Evolutionary conservation across 2,797 vertebrate genomes (phyloP).

Genomic region (Urocyon cinereoargenteus): DNA sequence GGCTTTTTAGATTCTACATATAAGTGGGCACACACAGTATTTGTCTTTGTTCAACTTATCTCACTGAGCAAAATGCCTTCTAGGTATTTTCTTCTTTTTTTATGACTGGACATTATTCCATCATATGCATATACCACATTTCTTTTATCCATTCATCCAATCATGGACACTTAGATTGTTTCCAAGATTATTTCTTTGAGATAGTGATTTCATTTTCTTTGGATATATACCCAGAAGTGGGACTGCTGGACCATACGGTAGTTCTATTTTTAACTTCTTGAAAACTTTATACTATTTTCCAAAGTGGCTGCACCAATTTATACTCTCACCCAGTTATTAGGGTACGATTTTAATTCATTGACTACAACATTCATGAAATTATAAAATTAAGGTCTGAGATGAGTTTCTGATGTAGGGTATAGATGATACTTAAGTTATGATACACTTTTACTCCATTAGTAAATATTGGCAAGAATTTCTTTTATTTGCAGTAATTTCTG

Average conservation of each 20-base stretch:
- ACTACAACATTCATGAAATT: background rate
- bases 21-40: background rate
- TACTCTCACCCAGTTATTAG: background rate
- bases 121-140: background rate
- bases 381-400: background rate
- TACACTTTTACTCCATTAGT: background rate
- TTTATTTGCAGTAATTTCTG: background rate
- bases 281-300: background rate
- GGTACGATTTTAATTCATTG: background rate
- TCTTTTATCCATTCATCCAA: background rate
- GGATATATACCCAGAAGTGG: background rate
- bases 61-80: background rate
- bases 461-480: background rate
- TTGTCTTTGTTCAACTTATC: background rate
- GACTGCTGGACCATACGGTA: background rate
- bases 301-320: background rate
- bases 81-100: background rate
- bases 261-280: background rate
- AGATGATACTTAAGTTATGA: background rate
- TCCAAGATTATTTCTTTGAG: background rate
- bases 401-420: background rate
- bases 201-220: background rate
- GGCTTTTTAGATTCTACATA: background rate
- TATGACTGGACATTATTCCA: background rate
- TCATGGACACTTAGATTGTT: background rate